phyloP scores from a whole-genome alignment of 2,113 vertebrate species.

The Tor tambroides region DNA sequence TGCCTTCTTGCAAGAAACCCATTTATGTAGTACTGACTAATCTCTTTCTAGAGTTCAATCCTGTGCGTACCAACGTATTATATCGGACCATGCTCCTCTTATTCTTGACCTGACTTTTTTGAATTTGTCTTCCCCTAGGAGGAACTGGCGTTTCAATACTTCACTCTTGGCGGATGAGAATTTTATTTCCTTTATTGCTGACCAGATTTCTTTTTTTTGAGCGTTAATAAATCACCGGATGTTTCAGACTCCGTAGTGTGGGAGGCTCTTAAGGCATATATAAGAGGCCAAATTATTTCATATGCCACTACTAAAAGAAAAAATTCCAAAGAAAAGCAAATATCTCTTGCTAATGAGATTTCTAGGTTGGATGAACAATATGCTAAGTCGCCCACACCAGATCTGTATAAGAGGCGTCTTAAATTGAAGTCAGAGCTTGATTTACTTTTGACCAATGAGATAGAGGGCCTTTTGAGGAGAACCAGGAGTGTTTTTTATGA shows the following conservation, averaged over 20 bases:
- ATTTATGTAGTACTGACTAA: not conserved
- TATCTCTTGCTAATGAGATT: not conserved
- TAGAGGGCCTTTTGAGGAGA: not conserved
- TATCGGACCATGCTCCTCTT: not conserved
- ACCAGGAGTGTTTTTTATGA: constrained; percentile 1
- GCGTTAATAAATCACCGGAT: not conserved
- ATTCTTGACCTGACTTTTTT: not conserved
- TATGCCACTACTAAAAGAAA: not conserved
- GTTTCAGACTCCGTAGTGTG: not conserved
- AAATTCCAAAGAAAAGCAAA: not conserved
- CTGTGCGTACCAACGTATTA: not conserved
- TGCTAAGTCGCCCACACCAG: not conserved
- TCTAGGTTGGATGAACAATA: not conserved
- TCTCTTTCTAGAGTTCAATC: not conserved
- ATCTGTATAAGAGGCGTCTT: not conserved
- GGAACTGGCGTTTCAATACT: too few species aligned
- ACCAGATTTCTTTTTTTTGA: not conserved
- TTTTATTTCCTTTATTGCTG: too few species aligned
- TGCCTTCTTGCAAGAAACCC: not conserved
- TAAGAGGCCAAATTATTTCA: not conserved
- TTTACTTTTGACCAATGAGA: not conserved
- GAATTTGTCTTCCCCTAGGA: too few species aligned
- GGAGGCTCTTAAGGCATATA: not conserved
- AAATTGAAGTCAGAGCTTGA: not conserved
- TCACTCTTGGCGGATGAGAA: too few species aligned